Conservation (phyloP, 2,797 vertebrate species). For the Eurystomus glaucurus region DNA sequence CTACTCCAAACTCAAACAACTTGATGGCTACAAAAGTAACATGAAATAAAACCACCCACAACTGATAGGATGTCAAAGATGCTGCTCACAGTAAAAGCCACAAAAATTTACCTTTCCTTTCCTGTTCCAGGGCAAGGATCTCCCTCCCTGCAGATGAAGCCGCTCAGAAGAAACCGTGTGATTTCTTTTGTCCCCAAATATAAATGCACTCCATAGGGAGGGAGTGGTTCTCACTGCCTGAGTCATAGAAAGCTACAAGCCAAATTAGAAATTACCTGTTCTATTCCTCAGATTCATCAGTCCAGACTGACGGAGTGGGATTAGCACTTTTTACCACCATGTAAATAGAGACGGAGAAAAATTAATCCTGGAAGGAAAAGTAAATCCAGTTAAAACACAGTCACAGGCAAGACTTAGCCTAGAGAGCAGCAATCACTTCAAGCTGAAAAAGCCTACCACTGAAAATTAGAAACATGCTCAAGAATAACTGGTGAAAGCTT, state of each 20-base stretch:
- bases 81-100: background rate
- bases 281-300: constrained; percentile 77
- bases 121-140: background rate
- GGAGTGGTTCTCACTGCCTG: background rate
- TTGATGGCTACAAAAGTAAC: background rate
- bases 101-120: background rate
- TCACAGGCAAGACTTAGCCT: background rate
- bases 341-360: constrained; percentile 52
- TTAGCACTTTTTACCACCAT: constrained; percentile 68
- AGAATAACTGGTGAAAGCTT: background rate
- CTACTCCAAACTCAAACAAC: background rate
- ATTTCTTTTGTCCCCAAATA: background rate
- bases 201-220: background rate
- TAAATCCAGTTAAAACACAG: constrained; percentile 41
- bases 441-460: background rate
- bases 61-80: background rate
- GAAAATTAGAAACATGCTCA: background rate
- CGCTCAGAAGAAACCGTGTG: background rate
- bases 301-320: constrained; percentile 55
- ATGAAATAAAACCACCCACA: background rate
- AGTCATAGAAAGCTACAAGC: background rate
- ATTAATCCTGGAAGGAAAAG: constrained; percentile 62
- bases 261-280: constrained; percentile 68
- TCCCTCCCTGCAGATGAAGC: background rate
- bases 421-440: background rate